phyloP scores from a whole-genome alignment of 2,888 invertebrate species.

The Xanthorhoe designata region DNA sequence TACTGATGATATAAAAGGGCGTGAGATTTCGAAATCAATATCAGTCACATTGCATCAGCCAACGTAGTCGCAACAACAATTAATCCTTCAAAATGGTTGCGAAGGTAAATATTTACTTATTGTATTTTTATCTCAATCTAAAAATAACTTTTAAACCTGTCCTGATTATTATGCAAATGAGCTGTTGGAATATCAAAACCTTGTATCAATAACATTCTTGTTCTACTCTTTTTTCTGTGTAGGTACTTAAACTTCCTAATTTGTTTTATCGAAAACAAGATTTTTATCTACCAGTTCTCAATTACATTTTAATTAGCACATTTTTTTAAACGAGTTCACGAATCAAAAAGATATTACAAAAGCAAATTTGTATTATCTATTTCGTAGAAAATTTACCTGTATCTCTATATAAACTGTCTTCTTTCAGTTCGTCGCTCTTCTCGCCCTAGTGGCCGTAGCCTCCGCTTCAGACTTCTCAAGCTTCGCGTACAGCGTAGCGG shows the following conservation, averaged over 20 bases:
- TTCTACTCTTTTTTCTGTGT: no score
- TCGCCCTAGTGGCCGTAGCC: conserved; percentile 60
- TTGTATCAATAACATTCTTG: background rate
- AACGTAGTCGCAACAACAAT: conserved; percentile 64
- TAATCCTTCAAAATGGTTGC: conserved; percentile 64
- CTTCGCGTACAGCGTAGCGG: conserved; percentile 82
- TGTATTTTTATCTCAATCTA: conserved; percentile 2
- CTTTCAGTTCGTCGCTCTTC: conserved; percentile 65
- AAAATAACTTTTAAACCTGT: conserved; percentile 10
- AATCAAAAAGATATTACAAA: background rate
- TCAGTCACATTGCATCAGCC: conserved; percentile 56
- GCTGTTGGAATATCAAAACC: background rate
- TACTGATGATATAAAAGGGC: conserved; percentile 59
- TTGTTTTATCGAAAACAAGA: background rate
- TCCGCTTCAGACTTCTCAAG: conserved; percentile 63
- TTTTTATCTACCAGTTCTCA: background rate
- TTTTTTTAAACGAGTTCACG: no score
- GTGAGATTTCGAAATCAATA: conserved; percentile 34
- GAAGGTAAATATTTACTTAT: conserved; percentile 59
- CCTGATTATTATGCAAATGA: conserved; percentile 8
- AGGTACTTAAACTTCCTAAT: background rate
- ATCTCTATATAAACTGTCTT: background rate
- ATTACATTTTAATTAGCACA: no score
- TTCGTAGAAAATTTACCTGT: no score
- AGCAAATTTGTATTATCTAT: background rate